Percentiles rank a stretch among this genome's conserved stretches.
These are phyloP conservation scores for Eulemur macaco DNA, from an alignment of 2,113 vertebrate species.

Conservation along the genomic window DNA sequence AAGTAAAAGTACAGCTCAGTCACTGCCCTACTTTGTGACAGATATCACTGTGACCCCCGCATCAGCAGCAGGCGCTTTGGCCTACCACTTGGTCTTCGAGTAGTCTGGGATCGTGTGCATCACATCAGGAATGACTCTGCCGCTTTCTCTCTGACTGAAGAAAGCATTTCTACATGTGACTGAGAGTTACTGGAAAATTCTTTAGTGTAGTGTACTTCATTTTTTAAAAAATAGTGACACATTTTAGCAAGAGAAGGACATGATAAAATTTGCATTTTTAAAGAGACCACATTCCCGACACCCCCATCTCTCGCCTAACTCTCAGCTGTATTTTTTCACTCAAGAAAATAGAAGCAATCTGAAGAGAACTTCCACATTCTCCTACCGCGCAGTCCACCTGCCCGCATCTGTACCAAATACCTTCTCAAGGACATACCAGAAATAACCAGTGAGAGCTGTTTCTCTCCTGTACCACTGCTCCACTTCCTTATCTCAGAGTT, in stretches of 20 bases:
- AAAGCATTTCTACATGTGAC: background rate
- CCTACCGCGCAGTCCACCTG: background rate
- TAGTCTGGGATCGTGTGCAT: background rate
- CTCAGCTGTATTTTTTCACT: background rate
- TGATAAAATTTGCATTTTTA: background rate
- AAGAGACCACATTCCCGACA: background rate
- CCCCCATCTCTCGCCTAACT: background rate
- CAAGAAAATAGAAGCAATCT: background rate
- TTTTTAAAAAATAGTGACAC: background rate
- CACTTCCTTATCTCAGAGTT: background rate
- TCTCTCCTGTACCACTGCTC: background rate
- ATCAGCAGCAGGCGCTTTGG: background rate
- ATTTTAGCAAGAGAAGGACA: background rate
- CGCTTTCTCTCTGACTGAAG: background rate
- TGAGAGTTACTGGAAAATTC: background rate
- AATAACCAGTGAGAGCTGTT: background rate
- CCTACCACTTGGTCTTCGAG: background rate
- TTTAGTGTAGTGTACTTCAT: background rate
- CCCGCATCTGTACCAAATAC: background rate
- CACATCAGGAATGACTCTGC: background rate
- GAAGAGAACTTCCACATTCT: background rate
- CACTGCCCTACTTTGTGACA: background rate
- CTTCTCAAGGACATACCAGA: background rate
- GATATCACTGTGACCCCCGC: background rate
- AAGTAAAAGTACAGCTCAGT: background rate